A percentile compares a stretch with the other conserved stretches of the same genome.
phyloP scores from a whole-genome alignment of 2,113 vertebrate species.

The Lepus europaeus region DNA sequence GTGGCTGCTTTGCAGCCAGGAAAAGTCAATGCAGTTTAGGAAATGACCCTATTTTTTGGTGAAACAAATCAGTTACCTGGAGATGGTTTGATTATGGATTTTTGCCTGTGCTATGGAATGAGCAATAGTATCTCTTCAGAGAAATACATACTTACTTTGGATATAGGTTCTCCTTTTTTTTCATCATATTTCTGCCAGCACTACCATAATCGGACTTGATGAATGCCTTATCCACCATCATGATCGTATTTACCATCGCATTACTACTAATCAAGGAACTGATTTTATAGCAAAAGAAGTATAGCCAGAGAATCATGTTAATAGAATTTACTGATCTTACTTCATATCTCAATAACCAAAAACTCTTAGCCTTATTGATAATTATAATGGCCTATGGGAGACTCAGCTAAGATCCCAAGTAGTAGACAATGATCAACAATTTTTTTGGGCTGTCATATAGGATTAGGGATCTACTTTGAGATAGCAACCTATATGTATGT shows the following conservation, averaged over 20 bases:
- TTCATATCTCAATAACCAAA: not conserved
- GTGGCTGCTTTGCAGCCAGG: not conserved
- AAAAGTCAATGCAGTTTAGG: not conserved
- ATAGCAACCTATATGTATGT: not conserved
- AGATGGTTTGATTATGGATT: not conserved
- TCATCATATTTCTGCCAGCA: not conserved
- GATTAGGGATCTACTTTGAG: not conserved
- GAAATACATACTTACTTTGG: constrained; percentile 2
- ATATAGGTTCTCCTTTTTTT: not conserved
- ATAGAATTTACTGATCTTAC: constrained; percentile 20
- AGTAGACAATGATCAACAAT: not conserved
- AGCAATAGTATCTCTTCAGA: not conserved
- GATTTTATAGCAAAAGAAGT: not conserved
- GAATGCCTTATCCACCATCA: not conserved
- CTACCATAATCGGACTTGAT: not conserved
- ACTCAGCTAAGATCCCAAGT: not conserved
- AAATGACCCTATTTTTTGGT: not conserved
- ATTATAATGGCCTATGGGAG: not conserved
- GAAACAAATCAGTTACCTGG: not conserved
- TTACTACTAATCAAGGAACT: constrained; percentile 30
- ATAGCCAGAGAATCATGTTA: not conserved
- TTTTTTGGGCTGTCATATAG: not conserved
- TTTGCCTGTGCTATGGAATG: not conserved
- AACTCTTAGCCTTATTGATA: not conserved
- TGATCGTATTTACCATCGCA: not conserved